Percentiles rank a stretch among this genome's conserved stretches.
These are phyloP conservation scores for Plagodis dolabraria DNA, from an alignment of 2,888 invertebrate genomes.

Conservation along the genomic window DNA sequence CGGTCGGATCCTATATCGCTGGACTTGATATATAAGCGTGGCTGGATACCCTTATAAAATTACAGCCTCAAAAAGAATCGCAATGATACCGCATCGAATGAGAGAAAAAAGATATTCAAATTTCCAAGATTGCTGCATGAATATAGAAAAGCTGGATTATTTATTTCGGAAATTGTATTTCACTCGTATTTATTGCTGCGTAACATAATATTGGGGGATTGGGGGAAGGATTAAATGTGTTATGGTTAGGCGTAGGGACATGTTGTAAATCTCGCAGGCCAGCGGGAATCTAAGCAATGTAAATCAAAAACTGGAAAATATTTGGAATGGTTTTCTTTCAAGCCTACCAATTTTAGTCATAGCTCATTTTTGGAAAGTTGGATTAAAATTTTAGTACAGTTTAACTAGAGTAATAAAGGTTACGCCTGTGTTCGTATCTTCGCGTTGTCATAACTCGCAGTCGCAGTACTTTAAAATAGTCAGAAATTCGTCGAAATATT, in stretches of 20 bases:
- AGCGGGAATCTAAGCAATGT: not conserved
- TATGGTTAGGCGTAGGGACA: conserved; percentile 7
- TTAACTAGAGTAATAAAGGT: too few relatives aligned
- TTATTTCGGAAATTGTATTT: conserved; percentile 40
- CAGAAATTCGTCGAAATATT: too few relatives aligned
- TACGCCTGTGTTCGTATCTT: too few relatives aligned
- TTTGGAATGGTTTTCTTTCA: too few relatives aligned
- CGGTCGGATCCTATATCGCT: conserved; percentile 68
- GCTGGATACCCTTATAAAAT: conserved; percentile 66
- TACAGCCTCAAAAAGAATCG: conserved; percentile 58
- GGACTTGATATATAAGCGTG: conserved; percentile 73
- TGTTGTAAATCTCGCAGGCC: not conserved
- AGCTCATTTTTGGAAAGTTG: too few relatives aligned
- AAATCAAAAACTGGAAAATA: too few relatives aligned
- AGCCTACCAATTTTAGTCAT: too few relatives aligned
- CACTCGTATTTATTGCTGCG: conserved; percentile 33
- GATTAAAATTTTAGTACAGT: too few relatives aligned
- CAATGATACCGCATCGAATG: conserved; percentile 51
- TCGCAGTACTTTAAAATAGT: too few relatives aligned
- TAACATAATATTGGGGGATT: conserved; percentile 26
- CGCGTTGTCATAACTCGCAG: too few relatives aligned
- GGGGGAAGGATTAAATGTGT: conserved; percentile 30
- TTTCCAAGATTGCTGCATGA: conserved; percentile 43
- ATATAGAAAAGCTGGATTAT: conserved; percentile 45
- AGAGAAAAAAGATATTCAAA: conserved; percentile 59